Percentiles rank a stretch among this genome's conserved stretches.
Conservation (phyloP, 2,797 vertebrate genomes). For the Macrochelys suwanniensis region DNA sequence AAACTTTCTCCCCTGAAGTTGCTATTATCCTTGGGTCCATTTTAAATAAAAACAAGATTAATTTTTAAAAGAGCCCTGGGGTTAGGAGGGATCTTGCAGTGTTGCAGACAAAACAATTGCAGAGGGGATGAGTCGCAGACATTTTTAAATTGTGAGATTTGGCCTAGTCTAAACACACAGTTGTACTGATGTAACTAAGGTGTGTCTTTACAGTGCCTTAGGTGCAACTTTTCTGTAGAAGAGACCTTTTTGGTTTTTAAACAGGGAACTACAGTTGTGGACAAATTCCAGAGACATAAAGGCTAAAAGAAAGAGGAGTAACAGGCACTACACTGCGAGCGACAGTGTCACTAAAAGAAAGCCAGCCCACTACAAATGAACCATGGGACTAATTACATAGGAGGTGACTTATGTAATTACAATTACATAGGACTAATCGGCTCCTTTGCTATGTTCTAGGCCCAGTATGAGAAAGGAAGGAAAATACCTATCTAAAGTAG, state of each 20-base stretch:
- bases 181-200: neutral
- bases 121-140: constrained; percentile 17
- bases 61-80: neutral
- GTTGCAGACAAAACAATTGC: neutral
- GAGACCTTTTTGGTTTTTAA: neutral
- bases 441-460: neutral
- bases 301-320: neutral
- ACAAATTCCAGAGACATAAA: neutral
- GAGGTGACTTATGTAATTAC: no score
- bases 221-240: neutral
- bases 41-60: neutral
- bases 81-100: neutral
- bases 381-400: neutral
- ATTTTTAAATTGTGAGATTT: constrained; percentile 8
- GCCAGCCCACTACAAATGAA: neutral
- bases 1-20: neutral
- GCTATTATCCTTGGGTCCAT: neutral
- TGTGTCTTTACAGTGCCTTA: neutral
- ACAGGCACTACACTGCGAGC: neutral
- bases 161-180: neutral
- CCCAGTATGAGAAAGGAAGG: neutral
- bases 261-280: neutral
- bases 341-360: neutral
- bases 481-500: neutral
- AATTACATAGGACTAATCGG: neutral